These are phyloP conservation scores for Uloborus plumipes DNA, from an alignment of 2,888 invertebrate genomes.

Conservation along the genomic window DNA sequence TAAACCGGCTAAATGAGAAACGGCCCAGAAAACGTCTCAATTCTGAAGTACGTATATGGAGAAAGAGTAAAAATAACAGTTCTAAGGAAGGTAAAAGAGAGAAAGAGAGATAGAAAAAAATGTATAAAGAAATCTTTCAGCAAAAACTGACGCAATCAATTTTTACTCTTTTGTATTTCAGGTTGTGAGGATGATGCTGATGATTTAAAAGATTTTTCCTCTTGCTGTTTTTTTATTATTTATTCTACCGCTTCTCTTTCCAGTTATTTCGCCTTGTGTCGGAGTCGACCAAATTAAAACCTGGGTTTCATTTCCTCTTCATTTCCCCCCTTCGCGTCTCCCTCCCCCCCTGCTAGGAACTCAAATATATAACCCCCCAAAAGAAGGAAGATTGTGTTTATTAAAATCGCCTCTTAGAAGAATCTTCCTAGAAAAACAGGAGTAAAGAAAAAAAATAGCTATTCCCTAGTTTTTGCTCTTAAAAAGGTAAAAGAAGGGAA, in stretches of 20 bases:
- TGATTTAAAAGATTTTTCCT: slow-evolving; percentile 62
- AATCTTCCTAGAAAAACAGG: slow-evolving; percentile 17
- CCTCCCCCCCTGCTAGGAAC: slow-evolving; percentile 15
- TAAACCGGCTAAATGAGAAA: slow-evolving; percentile 63
- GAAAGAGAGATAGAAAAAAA: slow-evolving; percentile 23
- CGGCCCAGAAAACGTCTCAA: slow-evolving; percentile 51
- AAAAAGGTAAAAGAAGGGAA: slow-evolving; percentile 39
- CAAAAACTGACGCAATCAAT: slow-evolving; percentile 64
- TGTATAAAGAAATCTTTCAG: slow-evolving; percentile 51
- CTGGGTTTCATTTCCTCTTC: slow-evolving; percentile 32
- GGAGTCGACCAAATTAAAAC: slow-evolving; percentile 55
- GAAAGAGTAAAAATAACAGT: slow-evolving; percentile 52
- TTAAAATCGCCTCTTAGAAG: slow-evolving; percentile 63
- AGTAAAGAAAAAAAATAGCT: slow-evolving; percentile 36
- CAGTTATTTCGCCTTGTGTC: slow-evolving; percentile 46
- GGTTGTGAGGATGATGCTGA: slow-evolving; percentile 61
- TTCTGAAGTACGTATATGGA: slow-evolving; percentile 35
- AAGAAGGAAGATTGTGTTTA: slow-evolving; percentile 61
- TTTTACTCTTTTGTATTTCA: slow-evolving; percentile 63
- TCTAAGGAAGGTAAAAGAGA: slow-evolving; percentile 26
- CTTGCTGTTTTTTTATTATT: slow-evolving; percentile 43
- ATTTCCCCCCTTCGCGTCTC: slow-evolving; percentile 12
- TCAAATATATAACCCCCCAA: slow-evolving; percentile 44
- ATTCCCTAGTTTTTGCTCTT: slow-evolving; percentile 48
- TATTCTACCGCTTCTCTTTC: slow-evolving; percentile 37